A percentile compares a stretch with the other conserved stretches of the same genome.
Evolutionary conservation across 2,888 invertebrate species (phyloP).

Genomic region (Isoperla grammatica): DNA sequence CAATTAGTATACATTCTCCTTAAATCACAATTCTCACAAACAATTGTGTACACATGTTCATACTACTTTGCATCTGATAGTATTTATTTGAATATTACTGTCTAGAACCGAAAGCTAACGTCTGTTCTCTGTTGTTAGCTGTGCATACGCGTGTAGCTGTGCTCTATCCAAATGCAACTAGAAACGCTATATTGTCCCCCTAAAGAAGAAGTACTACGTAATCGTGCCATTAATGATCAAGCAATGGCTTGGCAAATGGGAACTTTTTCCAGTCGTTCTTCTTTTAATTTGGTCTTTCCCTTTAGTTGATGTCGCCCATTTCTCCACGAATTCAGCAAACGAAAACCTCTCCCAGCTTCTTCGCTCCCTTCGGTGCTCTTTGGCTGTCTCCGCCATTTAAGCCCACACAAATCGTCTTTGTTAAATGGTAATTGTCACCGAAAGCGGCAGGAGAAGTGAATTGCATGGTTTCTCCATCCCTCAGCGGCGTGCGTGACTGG

Average conservation of each 20-base stretch:
- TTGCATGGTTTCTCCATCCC: conserved; percentile 2
- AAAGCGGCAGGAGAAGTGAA: conserved; percentile 27
- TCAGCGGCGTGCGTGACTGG: too few relatives aligned
- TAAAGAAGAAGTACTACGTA: too few relatives aligned
- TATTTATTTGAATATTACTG: too few relatives aligned
- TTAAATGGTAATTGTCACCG: conserved; percentile 30
- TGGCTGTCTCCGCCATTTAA: conserved; percentile 27
- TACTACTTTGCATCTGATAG: too few relatives aligned
- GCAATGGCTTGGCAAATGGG: conserved; percentile 17
- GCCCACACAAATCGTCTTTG: conserved; percentile 29
- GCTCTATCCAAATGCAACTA: too few relatives aligned
- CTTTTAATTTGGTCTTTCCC: conserved; percentile 27
- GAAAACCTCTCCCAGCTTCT: neutral
- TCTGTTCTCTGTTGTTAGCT: too few relatives aligned
- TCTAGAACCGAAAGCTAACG: too few relatives aligned
- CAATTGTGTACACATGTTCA: too few relatives aligned
- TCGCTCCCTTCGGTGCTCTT: conserved; percentile 12
- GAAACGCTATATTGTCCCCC: too few relatives aligned
- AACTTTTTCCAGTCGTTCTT: conserved; percentile 7
- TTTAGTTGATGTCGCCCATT: conserved; percentile 19
- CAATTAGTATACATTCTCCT: too few relatives aligned
- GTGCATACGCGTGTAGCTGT: too few relatives aligned
- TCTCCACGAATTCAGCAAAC: conserved; percentile 3
- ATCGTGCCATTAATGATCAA: conserved; percentile 15
- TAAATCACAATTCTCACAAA: too few relatives aligned